Base-by-base conservation (phyloP, 2,888 invertebrate genomes). In the Deilephila porcellus region DNA sequence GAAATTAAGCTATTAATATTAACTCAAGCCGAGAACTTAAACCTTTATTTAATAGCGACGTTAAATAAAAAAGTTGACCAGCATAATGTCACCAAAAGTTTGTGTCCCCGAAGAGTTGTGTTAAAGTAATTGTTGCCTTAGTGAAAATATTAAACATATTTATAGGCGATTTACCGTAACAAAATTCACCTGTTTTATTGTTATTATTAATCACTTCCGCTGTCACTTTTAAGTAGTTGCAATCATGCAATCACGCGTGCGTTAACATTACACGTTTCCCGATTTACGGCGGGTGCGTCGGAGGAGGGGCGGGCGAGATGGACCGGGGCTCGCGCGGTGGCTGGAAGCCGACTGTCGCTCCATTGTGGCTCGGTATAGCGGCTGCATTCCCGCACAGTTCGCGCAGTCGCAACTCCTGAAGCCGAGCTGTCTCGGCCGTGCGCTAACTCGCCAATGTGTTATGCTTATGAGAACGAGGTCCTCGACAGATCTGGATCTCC, bases 121-220 rank as follows among this genome's bases (percentile, higher is more conserved):
- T 67, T 67, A 20, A 63, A 64, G 37, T n/a, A 45, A 67, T 67
- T 25, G 45, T 67, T 67, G 67, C 17, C 52, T 52, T 52, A 45
- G 45, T 52, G 25, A 19, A 52, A 67, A 67, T 67, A 5, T 52
- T 52, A 52, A 67, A 67, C 45, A 52, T 52, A 52, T 67, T 67
- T 6, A 20, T 64, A 52, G 20, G 25, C 52, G 45, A 82, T 83
- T 82, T 76, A 83, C 85, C 82, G 83, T 82, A 83, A 86, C 81
- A 81, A 88, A 88, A 79, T 91, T 91, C 92, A 93, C 93, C 91
- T 91, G 89, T 87, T 86, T 85, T 84, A 86, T 83, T 85, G 87
- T 85, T 89, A 88, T 86, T 90, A 87, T 90, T 90, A 88, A 91
- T 91, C 93, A 93, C 93, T 93, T 86, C 86, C 79, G 79, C 82